Conservation (phyloP, 2,888 invertebrate genomes). For the Cheiracanthium punctorium region DNA sequence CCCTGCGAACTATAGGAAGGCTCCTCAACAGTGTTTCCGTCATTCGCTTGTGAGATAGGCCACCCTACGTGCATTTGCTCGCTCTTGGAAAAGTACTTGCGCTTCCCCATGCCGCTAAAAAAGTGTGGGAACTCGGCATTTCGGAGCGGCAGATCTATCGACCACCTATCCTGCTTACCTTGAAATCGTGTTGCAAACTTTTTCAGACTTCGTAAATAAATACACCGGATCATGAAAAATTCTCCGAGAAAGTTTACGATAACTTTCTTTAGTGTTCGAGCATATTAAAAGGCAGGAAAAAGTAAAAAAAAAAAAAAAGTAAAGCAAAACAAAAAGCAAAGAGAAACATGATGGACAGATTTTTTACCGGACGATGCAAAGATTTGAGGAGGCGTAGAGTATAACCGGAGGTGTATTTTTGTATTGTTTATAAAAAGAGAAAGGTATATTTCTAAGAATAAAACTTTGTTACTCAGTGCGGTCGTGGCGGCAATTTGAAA, state of each 20-base stretch:
- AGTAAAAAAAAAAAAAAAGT: too few species aligned
- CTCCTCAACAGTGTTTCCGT: constrained; percentile 1
- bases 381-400: background rate
- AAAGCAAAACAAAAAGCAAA: too few species aligned
- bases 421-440: background rate
- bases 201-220: background rate
- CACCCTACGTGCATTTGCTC: background rate
- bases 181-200: background rate
- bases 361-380: background rate
- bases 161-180: background rate
- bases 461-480: background rate
- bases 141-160: background rate
- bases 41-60: constrained; percentile 29
- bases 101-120: background rate
- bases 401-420: background rate
- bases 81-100: background rate
- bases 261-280: background rate
- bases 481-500: background rate
- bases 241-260: background rate
- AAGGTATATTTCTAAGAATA: background rate
- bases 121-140: background rate
- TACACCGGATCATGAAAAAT: background rate
- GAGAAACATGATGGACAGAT: background rate
- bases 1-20: constrained; percentile 39
- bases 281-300: background rate